These are phyloP conservation scores for Drosophila anceps DNA, from an alignment of 2,888 invertebrate genomes.

Conservation along the genomic window DNA sequence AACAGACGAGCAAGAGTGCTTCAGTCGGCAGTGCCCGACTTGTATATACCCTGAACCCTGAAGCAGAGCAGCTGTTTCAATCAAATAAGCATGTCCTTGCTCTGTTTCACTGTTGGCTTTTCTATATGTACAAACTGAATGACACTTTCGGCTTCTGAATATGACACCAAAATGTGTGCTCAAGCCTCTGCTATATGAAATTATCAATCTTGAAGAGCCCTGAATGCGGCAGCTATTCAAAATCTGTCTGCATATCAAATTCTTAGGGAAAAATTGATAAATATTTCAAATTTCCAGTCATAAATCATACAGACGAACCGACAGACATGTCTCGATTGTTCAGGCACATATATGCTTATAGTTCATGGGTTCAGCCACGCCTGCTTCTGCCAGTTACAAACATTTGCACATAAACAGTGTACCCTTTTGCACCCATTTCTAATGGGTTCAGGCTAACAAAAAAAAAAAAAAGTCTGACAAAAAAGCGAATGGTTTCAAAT, in stretches of 20 bases:
- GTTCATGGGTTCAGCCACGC: background rate
- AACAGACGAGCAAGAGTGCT: constrained; percentile 4
- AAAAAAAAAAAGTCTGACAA: constrained; percentile 1
- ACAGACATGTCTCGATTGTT: background rate
- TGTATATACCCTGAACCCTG: background rate
- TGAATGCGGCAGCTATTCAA: background rate
- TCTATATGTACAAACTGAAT: background rate
- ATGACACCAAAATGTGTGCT: no score
- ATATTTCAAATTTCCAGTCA: background rate
- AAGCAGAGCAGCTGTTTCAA: background rate
- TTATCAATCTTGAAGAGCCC: background rate
- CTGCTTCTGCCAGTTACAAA: background rate
- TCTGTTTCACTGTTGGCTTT: background rate
- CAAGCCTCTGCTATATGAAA: background rate
- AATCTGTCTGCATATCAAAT: background rate
- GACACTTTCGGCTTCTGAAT: background rate
- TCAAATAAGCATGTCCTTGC: background rate
- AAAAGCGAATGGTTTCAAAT: constrained; percentile 30
- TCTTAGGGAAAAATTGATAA: background rate
- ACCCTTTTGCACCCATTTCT: background rate
- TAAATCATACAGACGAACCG: background rate
- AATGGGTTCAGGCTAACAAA: background rate
- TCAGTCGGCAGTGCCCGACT: background rate
- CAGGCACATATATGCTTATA: background rate
- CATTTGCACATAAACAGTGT: background rate